Base-by-base conservation (phyloP, 2,888 invertebrate genomes). In the Strigamia crassipes region DNA sequence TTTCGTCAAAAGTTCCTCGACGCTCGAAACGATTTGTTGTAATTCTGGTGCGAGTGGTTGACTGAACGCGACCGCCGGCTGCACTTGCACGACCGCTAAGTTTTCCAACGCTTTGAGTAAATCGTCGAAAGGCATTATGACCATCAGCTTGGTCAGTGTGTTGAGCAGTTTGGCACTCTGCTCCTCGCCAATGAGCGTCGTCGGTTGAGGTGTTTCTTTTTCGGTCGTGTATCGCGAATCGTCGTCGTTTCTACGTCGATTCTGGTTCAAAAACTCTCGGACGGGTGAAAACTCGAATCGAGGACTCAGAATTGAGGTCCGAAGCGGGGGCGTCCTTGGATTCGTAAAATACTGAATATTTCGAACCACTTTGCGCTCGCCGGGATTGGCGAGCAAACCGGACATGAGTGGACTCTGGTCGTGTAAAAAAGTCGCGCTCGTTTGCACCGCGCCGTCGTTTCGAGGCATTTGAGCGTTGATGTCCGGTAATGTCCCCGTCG, bases 401-500 rank as follows among this genome's bases (percentile, higher is more conserved):
- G 51, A 51, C 6, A 13, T 6, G 15, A 51, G 51, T 3, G 51
- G 12, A 5, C n/a, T 51, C 15, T 51, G 6, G 15, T 51, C 18
- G 51, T 18, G 13, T 1, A 10, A 5, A 10, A 18, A 51, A 6
- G 18, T 51, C 18, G 15, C 15, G 8, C 51, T 51, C 15, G 51
- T 18, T 8, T 6, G 10, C 18, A 18, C 13, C 12, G n/a, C 18
- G 6, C 15, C 18, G 15, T 18, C 51, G 12, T 51, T 18, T 12
- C 8, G 51, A 51, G 51, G 51, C 51, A 3, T 18, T 51, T 51
- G 51, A 51, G 18, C 18, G 51, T 13, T 15, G 18, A 15, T 51
- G 51, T 77, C 77, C 9, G 79, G 79, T n/a, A 79, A 34, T 15
- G 38, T 42, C 12, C 80, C 80, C 6, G 80, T 51, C 15, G 80